A percentile compares a stretch with the other conserved stretches of the same genome.
phyloP scores from a whole-genome alignment of 2,888 invertebrate genomes.

The Epinotia demarniana region DNA sequence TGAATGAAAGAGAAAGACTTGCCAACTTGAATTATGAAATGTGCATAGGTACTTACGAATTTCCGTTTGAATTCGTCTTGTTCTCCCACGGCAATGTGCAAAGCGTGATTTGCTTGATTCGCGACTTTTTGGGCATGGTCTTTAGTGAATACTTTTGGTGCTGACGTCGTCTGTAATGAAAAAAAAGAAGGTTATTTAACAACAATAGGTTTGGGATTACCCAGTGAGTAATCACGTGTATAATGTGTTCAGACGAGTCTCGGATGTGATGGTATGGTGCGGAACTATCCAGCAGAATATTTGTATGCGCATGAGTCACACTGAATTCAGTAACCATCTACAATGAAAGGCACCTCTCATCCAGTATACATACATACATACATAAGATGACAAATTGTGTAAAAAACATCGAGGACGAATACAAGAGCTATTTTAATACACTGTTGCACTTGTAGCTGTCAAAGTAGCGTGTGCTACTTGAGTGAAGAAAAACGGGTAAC shows the following conservation, averaged over 20 bases:
- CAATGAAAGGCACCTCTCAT: constrained; percentile 21
- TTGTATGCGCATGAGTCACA: constrained; percentile 30
- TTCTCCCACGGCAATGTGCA: constrained; percentile 53
- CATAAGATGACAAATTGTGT: constrained; percentile 23
- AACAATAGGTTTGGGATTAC: constrained; percentile 28
- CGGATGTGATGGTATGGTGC: constrained; percentile 30
- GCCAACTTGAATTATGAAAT: constrained; percentile 51
- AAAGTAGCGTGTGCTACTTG: background rate
- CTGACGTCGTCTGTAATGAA: constrained; percentile 65
- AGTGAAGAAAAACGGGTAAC: no score
- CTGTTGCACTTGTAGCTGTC: background rate
- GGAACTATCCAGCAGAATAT: constrained; percentile 23
- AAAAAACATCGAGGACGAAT: background rate
- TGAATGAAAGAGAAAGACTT: constrained; percentile 75
- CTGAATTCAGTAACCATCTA: constrained; percentile 31
- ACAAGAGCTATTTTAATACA: background rate
- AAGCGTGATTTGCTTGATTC: constrained; percentile 65
- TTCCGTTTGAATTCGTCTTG: constrained; percentile 66
- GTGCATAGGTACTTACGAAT: constrained; percentile 69
- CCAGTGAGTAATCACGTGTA: constrained; percentile 34
- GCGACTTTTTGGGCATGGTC: constrained; percentile 63
- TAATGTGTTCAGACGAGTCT: constrained; percentile 21
- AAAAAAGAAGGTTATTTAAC: constrained; percentile 39
- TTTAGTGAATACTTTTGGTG: constrained; percentile 58
- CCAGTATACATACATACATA: background rate